Base-by-base conservation (phyloP, 2,113 vertebrate genomes). In the Proterorhinus semilunaris region DNA sequence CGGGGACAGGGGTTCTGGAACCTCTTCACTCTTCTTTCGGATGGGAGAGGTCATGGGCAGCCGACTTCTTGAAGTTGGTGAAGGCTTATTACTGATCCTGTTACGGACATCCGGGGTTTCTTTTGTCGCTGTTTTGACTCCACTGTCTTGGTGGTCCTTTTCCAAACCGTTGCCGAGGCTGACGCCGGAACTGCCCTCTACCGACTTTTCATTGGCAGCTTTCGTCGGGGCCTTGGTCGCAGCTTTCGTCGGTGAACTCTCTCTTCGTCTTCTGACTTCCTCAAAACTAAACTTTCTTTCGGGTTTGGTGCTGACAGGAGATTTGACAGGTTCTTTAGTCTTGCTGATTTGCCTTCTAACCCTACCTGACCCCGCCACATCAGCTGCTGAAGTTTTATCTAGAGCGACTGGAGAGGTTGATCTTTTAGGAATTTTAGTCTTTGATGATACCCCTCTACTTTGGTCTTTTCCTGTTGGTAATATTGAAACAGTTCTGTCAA, bases 401-500 rank as follows among this genome's bases (percentile, higher is more conserved):
- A 72, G 8, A 13, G 79, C 71, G 16, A 73, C 73, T 13, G 79
- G 79, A 16, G 84, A 83, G 50, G 73, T 10, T 7, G 78, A 65
- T 73, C 84, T 89, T 80, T 90, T 90, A 8, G 89, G 90, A 65
- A 92, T 90, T 87, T 88, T 92, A 43, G 89, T 88, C 79, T 89
- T 52, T 2, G 75, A 62, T n/a, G 71, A 54, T 77, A 66, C 9
- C 0, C 51, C 43, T 4, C 16, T 54, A 51, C 36, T 80, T 66
- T 80, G 82, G 50, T 91, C 85, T 68, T 88, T 91, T 53, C 68
- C 44, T 53, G 76, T 70, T n/a, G 84, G 83, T 17, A 81, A 80
- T 61, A 48, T 12, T 50, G 74, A 81, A 43, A 52, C 76, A 0
- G 78, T 72, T 81, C 75, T 76, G 27, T 86, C 86, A 27, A 47